Percentiles rank a stretch among this genome's conserved stretches.
Evolutionary conservation across 2,888 invertebrate genomes (phyloP).

Genomic region (Taphrorychus bicolor): DNA sequence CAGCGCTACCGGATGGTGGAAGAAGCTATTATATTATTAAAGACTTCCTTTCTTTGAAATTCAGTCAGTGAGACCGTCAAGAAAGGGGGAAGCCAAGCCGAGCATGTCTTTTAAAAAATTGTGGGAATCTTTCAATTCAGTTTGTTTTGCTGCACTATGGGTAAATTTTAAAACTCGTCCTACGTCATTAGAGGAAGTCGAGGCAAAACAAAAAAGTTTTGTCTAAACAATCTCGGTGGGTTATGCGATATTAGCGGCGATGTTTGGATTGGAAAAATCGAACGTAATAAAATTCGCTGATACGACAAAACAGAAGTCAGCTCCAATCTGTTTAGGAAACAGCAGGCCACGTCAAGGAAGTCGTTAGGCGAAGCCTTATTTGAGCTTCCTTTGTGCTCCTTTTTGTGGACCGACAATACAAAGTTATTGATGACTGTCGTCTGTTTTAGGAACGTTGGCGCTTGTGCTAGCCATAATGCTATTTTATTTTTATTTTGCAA

Average conservation of each 20-base stretch:
- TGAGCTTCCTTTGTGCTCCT: slow-evolving; percentile 25
- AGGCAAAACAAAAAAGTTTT: not conserved
- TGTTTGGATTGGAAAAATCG: not conserved
- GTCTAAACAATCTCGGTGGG: slow-evolving; percentile 1
- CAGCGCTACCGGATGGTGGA: slow-evolving; percentile 22
- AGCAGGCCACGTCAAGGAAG: slow-evolving; percentile 19
- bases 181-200: too few species aligned
- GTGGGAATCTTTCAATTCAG: slow-evolving; percentile 19
- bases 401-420: slow-evolving; percentile 13
- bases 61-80: slow-evolving; percentile 1
- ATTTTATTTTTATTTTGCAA: slow-evolving; percentile 5
- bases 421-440: not conserved
- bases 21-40: slow-evolving; percentile 26
- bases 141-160: not conserved
- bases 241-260: not conserved
- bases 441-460: not conserved
- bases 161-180: too few species aligned
- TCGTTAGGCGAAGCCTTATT: slow-evolving; percentile 20
- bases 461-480: too few species aligned
- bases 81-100: slow-evolving; percentile 10
- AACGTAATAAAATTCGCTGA: slow-evolving; percentile 1
- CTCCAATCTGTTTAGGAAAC: slow-evolving; percentile 23
- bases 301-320: not conserved
- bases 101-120: slow-evolving; percentile 22
- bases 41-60: slow-evolving; percentile 25